Evolutionary conservation across 2,888 invertebrate species (phyloP).

Genomic region (Cryptosula pallasiana): DNA sequence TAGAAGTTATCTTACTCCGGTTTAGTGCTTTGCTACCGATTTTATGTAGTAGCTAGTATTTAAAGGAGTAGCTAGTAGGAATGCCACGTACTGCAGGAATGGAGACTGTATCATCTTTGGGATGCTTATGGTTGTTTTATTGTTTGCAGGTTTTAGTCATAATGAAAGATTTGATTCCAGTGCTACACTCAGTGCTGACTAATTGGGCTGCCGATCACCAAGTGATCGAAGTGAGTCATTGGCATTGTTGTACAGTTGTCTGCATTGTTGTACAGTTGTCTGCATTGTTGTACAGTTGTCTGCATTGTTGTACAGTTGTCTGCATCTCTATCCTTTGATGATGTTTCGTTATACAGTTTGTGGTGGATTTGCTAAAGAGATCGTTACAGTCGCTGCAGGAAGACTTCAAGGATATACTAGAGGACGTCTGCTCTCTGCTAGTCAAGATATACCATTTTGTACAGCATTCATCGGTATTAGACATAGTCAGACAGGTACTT

Average conservation of each 20-base stretch:
- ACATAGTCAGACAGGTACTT: conserved; percentile 68
- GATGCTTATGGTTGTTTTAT: too few species aligned
- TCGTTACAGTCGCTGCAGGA: conserved; percentile 67
- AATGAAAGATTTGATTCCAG: conserved; percentile 43
- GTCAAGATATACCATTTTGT: conserved; percentile 64
- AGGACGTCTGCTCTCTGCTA: conserved; percentile 66
- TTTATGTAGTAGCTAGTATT: too few species aligned
- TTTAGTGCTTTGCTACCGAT: too few species aligned
- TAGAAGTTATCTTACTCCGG: too few species aligned
- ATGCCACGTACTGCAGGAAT: too few species aligned
- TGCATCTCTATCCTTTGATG: too few species aligned
- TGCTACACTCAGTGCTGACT: conserved; percentile 47
- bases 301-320: too few species aligned
- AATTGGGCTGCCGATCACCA: conserved; percentile 63
- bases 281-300: too few species aligned
- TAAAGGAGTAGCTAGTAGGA: too few species aligned
- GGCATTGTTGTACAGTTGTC: too few species aligned
- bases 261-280: too few species aligned
- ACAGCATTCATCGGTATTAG: conserved; percentile 67
- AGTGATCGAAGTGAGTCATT: conserved; percentile 62
- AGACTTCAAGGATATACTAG: conserved; percentile 65
- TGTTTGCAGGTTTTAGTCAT: conserved; percentile 48
- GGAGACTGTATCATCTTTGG: too few species aligned
- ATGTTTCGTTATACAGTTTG: conserved; percentile 59
- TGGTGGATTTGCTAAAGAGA: conserved; percentile 70